Conservation (phyloP, 92 coral and sea anemone genomes). For the Parazoanthus swiftii region DNA sequence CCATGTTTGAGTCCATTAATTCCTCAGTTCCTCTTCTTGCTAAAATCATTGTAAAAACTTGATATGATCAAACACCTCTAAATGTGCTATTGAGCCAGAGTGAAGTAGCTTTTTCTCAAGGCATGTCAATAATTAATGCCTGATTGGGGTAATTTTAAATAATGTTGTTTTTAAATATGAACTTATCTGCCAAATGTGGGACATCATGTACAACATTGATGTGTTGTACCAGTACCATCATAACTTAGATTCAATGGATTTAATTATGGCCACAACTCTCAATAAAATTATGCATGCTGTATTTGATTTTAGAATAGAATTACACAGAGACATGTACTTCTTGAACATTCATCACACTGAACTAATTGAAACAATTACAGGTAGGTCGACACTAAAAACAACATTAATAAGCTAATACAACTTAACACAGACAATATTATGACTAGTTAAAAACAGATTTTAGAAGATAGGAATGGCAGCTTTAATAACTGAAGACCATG, state of each 20-base stretch:
- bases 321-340: neutral
- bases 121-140: neutral
- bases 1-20: no score
- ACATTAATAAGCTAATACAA: neutral
- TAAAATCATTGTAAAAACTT: no score
- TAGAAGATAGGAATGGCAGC: neutral
- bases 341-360: no score
- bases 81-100: slow-evolving; percentile 5
- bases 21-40: no score
- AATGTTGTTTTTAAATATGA: neutral
- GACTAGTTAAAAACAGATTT: no score
- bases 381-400: neutral
- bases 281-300: neutral
- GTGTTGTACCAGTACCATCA: neutral
- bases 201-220: neutral
- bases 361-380: no score
- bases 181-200: neutral
- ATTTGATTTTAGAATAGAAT: neutral
- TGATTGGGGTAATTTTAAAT: neutral
- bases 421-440: no score
- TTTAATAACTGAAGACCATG: neutral
- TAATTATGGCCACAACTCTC: neutral
- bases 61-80: no score
- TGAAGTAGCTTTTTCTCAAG: slow-evolving; percentile 14
- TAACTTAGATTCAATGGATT: neutral